A percentile compares a stretch with the other conserved stretches of the same genome.
phyloP scores from a whole-genome alignment of 2,797 vertebrate species.

The Ataeniobius toweri region DNA sequence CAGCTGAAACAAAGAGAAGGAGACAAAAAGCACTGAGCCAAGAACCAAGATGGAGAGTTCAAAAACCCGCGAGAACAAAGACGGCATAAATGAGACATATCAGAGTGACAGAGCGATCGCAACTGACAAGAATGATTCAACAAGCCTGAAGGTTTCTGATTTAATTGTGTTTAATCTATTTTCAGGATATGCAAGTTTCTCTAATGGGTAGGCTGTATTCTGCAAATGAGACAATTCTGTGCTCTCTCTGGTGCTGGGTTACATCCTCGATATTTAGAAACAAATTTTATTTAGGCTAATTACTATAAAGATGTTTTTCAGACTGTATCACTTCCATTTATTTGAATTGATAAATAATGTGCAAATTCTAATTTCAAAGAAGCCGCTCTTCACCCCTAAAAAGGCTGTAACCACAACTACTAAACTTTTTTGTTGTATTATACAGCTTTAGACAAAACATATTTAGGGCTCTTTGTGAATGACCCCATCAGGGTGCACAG shows the following conservation, averaged over 20 bases:
- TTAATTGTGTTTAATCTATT: constrained; percentile 63
- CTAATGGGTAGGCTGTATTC: constrained; percentile 26
- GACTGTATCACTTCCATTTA: background rate
- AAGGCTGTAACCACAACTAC: constrained; percentile 49
- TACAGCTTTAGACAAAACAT: constrained; percentile 56
- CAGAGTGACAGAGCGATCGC: constrained; percentile 47
- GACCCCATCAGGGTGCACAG: constrained; percentile 61
- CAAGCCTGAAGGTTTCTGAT: constrained; percentile 61
- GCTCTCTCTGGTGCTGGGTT: constrained; percentile 15
- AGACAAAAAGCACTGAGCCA: constrained; percentile 45
- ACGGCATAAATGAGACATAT: constrained; percentile 57
- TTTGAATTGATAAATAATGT: constrained; percentile 22
- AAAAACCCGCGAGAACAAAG: constrained; percentile 66
- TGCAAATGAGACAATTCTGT: constrained; percentile 47
- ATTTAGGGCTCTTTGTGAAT: constrained; percentile 68
- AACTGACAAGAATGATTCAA: constrained; percentile 36
- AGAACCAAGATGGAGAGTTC: constrained; percentile 67
- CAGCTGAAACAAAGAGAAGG: constrained; percentile 62
- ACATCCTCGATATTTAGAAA: constrained; percentile 8
- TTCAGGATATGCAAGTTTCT: constrained; percentile 39
- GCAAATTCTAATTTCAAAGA: constrained; percentile 54
- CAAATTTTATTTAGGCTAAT: background rate
- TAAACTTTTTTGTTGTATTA: constrained; percentile 44
- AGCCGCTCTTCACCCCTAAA: constrained; percentile 26
- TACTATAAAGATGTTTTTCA: background rate